Evolutionary conservation across 2,113 vertebrate genomes (phyloP).

Genomic region (Bos javanicus): DNA sequence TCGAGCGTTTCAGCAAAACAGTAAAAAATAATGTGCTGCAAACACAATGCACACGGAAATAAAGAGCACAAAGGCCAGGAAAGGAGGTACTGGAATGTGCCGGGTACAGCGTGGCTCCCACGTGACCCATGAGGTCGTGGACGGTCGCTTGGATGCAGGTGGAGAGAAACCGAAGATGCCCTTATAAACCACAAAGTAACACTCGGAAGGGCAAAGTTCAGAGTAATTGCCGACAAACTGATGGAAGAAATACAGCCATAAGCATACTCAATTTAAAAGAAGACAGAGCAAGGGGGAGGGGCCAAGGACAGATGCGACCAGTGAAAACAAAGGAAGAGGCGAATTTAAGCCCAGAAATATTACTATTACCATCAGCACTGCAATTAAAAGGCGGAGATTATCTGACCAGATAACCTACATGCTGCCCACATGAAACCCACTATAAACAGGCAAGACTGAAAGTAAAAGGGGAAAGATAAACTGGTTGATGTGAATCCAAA

Average conservation of each 20-base stretch:
- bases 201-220: background rate
- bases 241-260: background rate
- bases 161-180: accelerated
- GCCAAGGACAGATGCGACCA: background rate
- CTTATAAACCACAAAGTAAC: too few relatives aligned
- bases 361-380: accelerated
- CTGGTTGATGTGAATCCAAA: background rate
- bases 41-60: accelerated
- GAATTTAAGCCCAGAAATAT: background rate
- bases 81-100: accelerated
- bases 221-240: background rate
- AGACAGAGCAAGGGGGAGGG: background rate
- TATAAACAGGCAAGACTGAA: background rate
- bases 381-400: background rate
- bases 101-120: accelerated
- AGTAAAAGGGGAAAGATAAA: background rate
- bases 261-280: background rate
- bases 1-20: background rate
- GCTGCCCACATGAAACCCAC: background rate
- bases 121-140: accelerated
- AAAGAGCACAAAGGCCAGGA: background rate
- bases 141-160: accelerated
- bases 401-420: too few relatives aligned
- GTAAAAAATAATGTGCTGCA: background rate
- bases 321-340: background rate